phyloP scores from a whole-genome alignment of 2,888 invertebrate genomes.

The Nymphalis c-album region DNA sequence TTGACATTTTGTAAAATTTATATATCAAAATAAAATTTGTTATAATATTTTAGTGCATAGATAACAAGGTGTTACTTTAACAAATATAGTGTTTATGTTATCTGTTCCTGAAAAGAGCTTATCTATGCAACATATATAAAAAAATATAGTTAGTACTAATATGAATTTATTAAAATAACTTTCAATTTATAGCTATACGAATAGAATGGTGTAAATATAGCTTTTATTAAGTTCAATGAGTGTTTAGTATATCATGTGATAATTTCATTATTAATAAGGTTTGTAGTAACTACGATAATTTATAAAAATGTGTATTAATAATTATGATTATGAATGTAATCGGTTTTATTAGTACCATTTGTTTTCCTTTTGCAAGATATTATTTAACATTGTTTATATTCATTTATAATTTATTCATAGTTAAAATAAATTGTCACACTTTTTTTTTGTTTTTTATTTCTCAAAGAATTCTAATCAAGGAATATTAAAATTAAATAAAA shows the following conservation, averaged over 20 bases:
- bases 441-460: conserved; percentile 30
- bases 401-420: conserved; percentile 42
- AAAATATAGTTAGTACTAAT: no score
- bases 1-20: no score
- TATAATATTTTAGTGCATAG: no score
- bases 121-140: no score
- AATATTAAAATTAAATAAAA: conserved; percentile 19
- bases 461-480: background rate
- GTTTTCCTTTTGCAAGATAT: conserved; percentile 14
- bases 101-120: no score
- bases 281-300: conserved; percentile 1
- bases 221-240: background rate
- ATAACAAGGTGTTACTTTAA: no score
- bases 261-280: conserved; percentile 19
- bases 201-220: conserved; percentile 10
- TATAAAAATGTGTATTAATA: conserved; percentile 1
- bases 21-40: no score
- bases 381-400: conserved; percentile 54
- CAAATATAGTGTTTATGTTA: no score
- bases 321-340: conserved; percentile 1
- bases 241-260: conserved; percentile 23
- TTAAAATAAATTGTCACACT: conserved; percentile 53
- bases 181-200: background rate
- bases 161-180: background rate
- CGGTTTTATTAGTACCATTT: conserved; percentile 33